Percentiles rank a stretch among this genome's conserved stretches.
Evolutionary conservation across 2,797 vertebrate genomes (phyloP).

Genomic region (Poecilia picta): DNA sequence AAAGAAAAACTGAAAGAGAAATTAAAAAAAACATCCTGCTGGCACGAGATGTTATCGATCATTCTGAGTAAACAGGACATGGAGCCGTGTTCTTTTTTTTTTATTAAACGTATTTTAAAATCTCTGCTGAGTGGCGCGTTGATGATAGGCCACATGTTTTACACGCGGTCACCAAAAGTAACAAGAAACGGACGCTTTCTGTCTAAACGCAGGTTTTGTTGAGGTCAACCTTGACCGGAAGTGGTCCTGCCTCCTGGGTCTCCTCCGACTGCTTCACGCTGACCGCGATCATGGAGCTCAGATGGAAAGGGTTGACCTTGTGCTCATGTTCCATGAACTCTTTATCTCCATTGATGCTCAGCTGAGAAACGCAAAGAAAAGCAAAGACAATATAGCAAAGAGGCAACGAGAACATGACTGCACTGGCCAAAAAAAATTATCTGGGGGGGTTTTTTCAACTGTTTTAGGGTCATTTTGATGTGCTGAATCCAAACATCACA

Average conservation of each 20-base stretch:
- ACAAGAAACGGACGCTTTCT: constrained; percentile 33
- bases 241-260: constrained; percentile 84
- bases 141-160: constrained; percentile 33
- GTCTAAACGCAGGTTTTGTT: constrained; percentile 90
- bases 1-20: constrained; percentile 30
- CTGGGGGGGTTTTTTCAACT: too few species aligned
- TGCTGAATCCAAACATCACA: too few species aligned
- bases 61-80: constrained; percentile 42
- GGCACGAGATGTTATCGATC: constrained; percentile 42
- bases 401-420: neutral
- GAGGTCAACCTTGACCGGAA: constrained; percentile 94
- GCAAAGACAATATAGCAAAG: neutral
- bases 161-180: constrained; percentile 43
- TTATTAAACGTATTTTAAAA: constrained; percentile 49
- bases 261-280: constrained; percentile 81
- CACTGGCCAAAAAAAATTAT: too few species aligned
- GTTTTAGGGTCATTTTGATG: too few species aligned
- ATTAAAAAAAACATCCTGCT: constrained; percentile 23
- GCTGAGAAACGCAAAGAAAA: constrained; percentile 60
- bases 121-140: constrained; percentile 51
- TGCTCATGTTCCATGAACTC: constrained; percentile 87
- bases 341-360: constrained; percentile 94
- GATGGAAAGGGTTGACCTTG: constrained; percentile 81
- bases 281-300: constrained; percentile 84
- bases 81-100: constrained; percentile 47